A percentile compares a stretch with the other conserved stretches of the same genome.
Conservation (phyloP, 2,113 vertebrate species). For the Oreochromis niloticus region DNA sequence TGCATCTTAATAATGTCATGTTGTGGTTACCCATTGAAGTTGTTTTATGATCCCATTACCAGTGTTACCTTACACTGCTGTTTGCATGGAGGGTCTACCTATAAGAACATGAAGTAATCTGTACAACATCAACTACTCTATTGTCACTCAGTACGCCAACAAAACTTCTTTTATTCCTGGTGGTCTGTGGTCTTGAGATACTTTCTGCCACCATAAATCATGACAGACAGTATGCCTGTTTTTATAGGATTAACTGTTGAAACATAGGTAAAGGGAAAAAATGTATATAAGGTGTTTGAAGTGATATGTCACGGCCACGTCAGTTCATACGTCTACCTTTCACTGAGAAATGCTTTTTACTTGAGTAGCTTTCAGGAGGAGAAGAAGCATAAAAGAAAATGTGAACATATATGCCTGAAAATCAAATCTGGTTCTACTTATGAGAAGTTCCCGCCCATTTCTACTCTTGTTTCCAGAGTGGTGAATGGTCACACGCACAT, state of each 20-base stretch:
- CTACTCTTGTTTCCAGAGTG: slow-evolving; percentile 59
- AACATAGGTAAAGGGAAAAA: slow-evolving; percentile 24
- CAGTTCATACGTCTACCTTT: slow-evolving; percentile 27
- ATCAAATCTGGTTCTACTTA: slow-evolving; percentile 69
- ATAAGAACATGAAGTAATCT: neutral
- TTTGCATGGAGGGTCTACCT: neutral
- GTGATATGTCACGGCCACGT: slow-evolving; percentile 22
- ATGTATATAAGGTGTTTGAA: slow-evolving; percentile 40
- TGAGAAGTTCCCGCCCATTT: slow-evolving; percentile 41
- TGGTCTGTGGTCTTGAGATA: slow-evolving; percentile 45
- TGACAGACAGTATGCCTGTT: slow-evolving; percentile 1
- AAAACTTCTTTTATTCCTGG: slow-evolving; percentile 20
- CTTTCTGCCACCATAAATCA: slow-evolving; percentile 38
- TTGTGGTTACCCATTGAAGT: neutral
- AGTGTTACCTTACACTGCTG: neutral
- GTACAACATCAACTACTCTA: neutral
- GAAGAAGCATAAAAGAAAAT: slow-evolving; percentile 36
- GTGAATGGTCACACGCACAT: slow-evolving; percentile 4
- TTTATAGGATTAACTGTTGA: slow-evolving; percentile 47
- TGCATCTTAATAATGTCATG: neutral
- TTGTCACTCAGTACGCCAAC: neutral
- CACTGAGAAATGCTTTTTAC: slow-evolving; percentile 41
- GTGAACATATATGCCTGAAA: slow-evolving; percentile 30
- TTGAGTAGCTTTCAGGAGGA: slow-evolving; percentile 35
- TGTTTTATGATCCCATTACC: neutral